Evolutionary conservation across 2,113 vertebrate genomes (phyloP), one percentile per base, ranked within the genome.

Genomic region (Tachuris rubrigastra): DNA sequence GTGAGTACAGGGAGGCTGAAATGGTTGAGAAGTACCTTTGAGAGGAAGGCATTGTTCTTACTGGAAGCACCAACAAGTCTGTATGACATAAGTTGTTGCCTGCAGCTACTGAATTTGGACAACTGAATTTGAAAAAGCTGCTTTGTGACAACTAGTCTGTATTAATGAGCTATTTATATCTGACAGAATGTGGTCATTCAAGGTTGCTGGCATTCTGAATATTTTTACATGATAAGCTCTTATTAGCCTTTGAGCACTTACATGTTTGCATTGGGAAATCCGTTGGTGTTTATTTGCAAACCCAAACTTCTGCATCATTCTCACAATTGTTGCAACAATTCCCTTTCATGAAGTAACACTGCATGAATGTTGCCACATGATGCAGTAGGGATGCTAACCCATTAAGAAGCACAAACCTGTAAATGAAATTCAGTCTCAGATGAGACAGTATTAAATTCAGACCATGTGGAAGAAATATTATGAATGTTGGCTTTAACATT

Each of bases 301-400:
- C 83, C 21, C 42, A 96, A 96, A 92, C 84, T 97, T 85, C 94
- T 97, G 91, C 89, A 93, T 95, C 21, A 92, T 85, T 95, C 97
- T 93, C 62, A 81, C 72, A 91, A 93, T 49, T 95, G 78, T 95
- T 84, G 19, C 76, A 94, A 92, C 60, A 94, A 92, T 68, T 44
- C n/a, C 41, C 23, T 68, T 74, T 73, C 75, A 72, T 69, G 87
- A 89, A 92, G 55, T 78, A 94, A 89, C 67, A 89, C 55, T 35
- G 73, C 55, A 46, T 33, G 56, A n/a, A 90, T 83, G 35, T 80
- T 78, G 72, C 80, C 83, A 84, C 44, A 52, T 73, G 50, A 66
- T 81, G 66, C 74, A 73, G n/a, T 39, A 92, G 74, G 52, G 71
- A 85, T 77, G 63, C 72, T 84, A 96, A 94, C 21, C 77, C 85